Percentiles rank a stretch among this genome's conserved stretches.
Conservation (phyloP, 2,888 invertebrate genomes). For the Scaptomyza flava region DNA sequence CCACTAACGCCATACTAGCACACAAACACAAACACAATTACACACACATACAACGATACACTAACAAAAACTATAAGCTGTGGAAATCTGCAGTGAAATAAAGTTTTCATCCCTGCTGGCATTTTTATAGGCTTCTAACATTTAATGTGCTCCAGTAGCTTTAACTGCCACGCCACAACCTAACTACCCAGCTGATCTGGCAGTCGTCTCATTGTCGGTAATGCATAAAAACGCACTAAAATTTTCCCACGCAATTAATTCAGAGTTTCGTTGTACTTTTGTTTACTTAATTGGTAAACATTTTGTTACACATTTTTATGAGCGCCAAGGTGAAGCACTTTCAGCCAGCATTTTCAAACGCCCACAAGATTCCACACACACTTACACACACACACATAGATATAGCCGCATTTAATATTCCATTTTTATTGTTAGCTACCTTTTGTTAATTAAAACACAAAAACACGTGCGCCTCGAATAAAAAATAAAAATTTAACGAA, state of each 20-base stretch:
- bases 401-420: constrained; percentile 65
- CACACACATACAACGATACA: constrained; percentile 1
- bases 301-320: constrained; percentile 79
- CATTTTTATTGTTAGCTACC: constrained; percentile 75
- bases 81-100: constrained; percentile 62
- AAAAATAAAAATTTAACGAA: constrained; percentile 72
- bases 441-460: constrained; percentile 80
- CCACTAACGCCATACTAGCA: constrained; percentile 29
- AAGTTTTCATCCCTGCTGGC: constrained; percentile 52
- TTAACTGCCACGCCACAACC: constrained; percentile 24
- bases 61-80: constrained; percentile 25
- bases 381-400: constrained; percentile 24
- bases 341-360: constrained; percentile 23
- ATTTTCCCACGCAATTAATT: constrained; percentile 79
- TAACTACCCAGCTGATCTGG: constrained; percentile 20
- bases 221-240: constrained; percentile 79
- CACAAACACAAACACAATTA: constrained; percentile 16
- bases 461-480: constrained; percentile 77
- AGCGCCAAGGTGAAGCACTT: constrained; percentile 67
- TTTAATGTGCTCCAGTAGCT: constrained; percentile 56
- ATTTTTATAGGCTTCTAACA: constrained; percentile 61
- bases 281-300: constrained; percentile 80
- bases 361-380: constrained; percentile 12
- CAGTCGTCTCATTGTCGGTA: constrained; percentile 58
- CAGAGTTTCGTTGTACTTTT: constrained; percentile 65